Evolutionary conservation across 1,140 invertebrate genomes (phyloP), one percentile per base, ranked within the genome.

Genomic region (Macrobrachium rosenbergii): DNA sequence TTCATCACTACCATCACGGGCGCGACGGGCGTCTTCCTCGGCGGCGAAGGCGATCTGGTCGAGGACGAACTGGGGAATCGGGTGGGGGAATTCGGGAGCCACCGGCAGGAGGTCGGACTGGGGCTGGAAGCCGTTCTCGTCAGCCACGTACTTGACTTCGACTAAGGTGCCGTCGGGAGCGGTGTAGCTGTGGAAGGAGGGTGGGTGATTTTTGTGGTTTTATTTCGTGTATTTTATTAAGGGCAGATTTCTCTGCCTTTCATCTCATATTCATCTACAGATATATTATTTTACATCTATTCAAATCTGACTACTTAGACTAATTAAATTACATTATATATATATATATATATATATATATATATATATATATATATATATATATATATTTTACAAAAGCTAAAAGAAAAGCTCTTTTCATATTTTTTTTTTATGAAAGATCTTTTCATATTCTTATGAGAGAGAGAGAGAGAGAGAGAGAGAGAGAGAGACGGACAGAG

Each of bases 11-110:
- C 19, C 77, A 0, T 28, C 43, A 28, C 16, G 43, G 58, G 77
- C 77, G 52, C 43, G 43, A 60, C 21, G 21, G 67, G 77, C 77
- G 77, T 79, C 77, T 19, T 79, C 77, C 58, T 62, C 77, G 58
- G 77, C 77, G n/a, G 77, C 77, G 43, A 58, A 58, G 58, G 77
- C 77, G 10, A 79, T 79, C 86, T 88, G 86, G 80, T 88, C 86
- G 12, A 88, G 80, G 67, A 88, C 86, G 86, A 88, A 88, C 72
- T 88, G 80, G 23, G 86, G 80, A 69, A 82, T 88, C 0, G 28
- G 28, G 69, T 88, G 86, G 79, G 86, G 86, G 86, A 88, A 88
- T n/a, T 59, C 77, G 16, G 77, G 77, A 21, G 77, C 77, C 77
- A 79, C 77, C 43, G 77, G 77, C 77, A 79, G 77, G 43, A 59